Percentiles rank a stretch among this genome's conserved stretches.
These are phyloP conservation scores for Clupea harengus DNA, from an alignment of 2,113 vertebrate genomes.

Conservation along the genomic window DNA sequence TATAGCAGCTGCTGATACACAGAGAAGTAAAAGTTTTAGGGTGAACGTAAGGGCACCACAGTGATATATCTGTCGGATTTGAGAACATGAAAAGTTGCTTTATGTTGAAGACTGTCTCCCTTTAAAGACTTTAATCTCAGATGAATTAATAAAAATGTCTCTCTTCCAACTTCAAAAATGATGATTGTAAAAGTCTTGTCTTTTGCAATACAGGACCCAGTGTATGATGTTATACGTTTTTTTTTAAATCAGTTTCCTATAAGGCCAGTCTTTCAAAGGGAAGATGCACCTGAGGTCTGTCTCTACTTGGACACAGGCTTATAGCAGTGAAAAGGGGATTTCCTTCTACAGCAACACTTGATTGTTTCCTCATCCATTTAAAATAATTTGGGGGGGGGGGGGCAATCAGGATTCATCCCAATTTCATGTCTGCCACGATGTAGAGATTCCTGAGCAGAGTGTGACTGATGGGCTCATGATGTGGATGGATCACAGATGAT, in stretches of 20 bases:
- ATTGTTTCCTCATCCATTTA: neutral
- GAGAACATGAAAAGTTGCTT: too few species aligned
- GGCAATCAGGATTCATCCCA: conserved; percentile 40
- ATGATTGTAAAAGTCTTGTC: too few species aligned
- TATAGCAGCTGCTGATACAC: neutral
- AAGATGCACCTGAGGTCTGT: neutral
- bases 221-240: too few species aligned
- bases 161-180: neutral
- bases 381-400: neutral
- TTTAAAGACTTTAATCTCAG: too few species aligned
- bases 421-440: conserved; percentile 56
- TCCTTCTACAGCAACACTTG: neutral
- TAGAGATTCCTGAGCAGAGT: conserved; percentile 50
- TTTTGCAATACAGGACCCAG: too few species aligned
- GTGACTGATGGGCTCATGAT: conserved; percentile 44
- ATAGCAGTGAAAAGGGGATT: neutral
- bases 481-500: conserved; percentile 53
- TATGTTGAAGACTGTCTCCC: too few species aligned
- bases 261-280: neutral
- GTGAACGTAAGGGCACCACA: neutral
- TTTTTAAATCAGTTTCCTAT: too few species aligned
- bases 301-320: neutral
- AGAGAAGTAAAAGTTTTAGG: neutral
- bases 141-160: neutral
- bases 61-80: neutral